A percentile compares a stretch with the other conserved stretches of the same genome.
Evolutionary conservation across 2,888 invertebrate species (phyloP).

Genomic region (Caenorhabditis angaria): DNA sequence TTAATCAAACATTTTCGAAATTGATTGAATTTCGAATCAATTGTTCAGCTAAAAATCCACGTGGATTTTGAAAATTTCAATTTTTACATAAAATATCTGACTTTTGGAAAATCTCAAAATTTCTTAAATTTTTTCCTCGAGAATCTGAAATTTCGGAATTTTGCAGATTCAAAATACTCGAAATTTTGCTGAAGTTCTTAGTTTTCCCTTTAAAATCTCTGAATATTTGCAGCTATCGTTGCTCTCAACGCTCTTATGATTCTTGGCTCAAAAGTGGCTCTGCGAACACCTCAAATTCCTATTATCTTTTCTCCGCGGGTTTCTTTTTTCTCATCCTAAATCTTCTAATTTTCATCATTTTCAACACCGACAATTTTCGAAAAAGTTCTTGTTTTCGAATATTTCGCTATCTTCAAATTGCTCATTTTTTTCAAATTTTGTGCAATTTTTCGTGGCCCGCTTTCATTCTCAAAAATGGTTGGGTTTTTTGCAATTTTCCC

Average conservation of each 20-base stretch:
- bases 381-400: background rate
- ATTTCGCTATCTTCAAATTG: background rate
- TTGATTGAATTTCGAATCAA: too few species aligned
- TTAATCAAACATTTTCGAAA: too few species aligned
- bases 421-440: background rate
- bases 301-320: background rate
- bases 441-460: background rate
- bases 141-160: too few species aligned
- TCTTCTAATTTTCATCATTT: background rate
- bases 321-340: background rate
- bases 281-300: background rate
- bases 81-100: too few species aligned
- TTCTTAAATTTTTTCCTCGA: too few species aligned
- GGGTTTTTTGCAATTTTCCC: background rate
- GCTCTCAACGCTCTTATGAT: background rate
- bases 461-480: background rate
- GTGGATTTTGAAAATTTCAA: too few species aligned
- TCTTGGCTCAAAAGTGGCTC: background rate
- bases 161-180: too few species aligned
- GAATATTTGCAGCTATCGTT: constrained; percentile 1
- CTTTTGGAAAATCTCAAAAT: too few species aligned
- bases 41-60: too few species aligned
- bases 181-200: too few species aligned
- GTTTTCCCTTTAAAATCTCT: too few species aligned
- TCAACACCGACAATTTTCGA: background rate